Evolutionary conservation across 2,797 vertebrate genomes (phyloP).

Genomic region (Prionace glauca): DNA sequence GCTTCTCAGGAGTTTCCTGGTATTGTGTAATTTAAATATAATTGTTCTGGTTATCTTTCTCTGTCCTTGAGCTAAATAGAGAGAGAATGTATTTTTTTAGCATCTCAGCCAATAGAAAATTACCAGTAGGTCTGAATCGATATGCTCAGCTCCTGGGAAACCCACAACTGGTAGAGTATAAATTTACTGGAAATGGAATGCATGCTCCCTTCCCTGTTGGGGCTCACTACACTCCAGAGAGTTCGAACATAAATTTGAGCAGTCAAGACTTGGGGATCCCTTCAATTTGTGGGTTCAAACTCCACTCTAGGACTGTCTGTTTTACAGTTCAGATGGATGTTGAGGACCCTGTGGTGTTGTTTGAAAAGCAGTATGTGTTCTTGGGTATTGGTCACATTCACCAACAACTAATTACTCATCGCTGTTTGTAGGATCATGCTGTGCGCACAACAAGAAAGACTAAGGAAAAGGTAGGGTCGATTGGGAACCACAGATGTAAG

Average conservation of each 20-base stretch:
- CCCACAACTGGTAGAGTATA: not conserved
- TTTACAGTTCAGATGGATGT: not conserved
- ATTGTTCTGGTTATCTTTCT: not conserved
- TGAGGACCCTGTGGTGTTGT: not conserved
- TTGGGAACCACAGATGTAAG: too few relatives aligned
- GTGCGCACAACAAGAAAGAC: not conserved
- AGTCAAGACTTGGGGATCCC: not conserved
- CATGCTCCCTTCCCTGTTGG: not conserved
- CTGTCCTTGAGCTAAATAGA: not conserved
- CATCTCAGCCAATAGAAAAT: not conserved
- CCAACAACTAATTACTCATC: not conserved
- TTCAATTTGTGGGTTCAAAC: not conserved
- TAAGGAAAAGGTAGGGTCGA: too few relatives aligned
- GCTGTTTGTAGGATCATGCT: not conserved
- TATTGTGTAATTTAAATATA: not conserved
- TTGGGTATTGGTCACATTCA: not conserved
- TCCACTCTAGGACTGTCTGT: not conserved
- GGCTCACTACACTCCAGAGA: constrained; percentile 1
- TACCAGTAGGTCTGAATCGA: not conserved
- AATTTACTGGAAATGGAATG: not conserved
- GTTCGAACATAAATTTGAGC: not conserved
- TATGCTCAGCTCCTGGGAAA: not conserved
- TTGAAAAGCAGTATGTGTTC: not conserved
- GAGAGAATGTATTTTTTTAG: not conserved
- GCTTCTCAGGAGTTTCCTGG: not conserved